Percentiles rank a stretch among this genome's conserved stretches.
phyloP scores from a whole-genome alignment of 2,888 invertebrate species.

The Agrochola lychnidis region DNA sequence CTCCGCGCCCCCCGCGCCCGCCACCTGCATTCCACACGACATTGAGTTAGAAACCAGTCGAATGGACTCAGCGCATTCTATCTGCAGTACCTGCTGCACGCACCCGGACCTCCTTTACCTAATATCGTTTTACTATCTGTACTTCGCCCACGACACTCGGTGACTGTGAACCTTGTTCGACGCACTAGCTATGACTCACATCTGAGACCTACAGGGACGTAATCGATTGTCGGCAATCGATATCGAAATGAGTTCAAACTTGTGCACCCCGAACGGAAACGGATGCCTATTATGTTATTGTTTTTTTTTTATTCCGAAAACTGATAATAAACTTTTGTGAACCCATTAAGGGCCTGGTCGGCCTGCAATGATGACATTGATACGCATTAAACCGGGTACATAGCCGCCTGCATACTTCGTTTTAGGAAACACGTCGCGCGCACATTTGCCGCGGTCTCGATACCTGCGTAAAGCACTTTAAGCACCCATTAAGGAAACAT shows the following conservation, averaged over 20 bases:
- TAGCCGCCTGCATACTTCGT: slow-evolving; percentile 48
- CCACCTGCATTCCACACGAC: slow-evolving; percentile 88
- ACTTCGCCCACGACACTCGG: slow-evolving; percentile 49
- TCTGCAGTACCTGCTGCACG: slow-evolving; percentile 73
- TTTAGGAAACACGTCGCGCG: slow-evolving; percentile 52
- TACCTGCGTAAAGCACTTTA: slow-evolving; percentile 62
- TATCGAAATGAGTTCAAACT: slow-evolving; percentile 58
- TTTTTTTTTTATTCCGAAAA: slow-evolving; percentile 63
- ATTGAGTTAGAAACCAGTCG: slow-evolving; percentile 90
- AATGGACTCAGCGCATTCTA: slow-evolving; percentile 82
- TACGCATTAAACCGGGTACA: slow-evolving; percentile 57
- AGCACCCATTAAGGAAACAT: slow-evolving; percentile 62
- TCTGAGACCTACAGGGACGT: slow-evolving; percentile 55
- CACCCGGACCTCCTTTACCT: slow-evolving; percentile 70
- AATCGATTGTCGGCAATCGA: slow-evolving; percentile 53
- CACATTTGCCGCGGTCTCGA: slow-evolving; percentile 54
- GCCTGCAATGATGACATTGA: slow-evolving; percentile 53
- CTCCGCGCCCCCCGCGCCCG: slow-evolving; percentile 65
- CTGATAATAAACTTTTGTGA: slow-evolving; percentile 58
- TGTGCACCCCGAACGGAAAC: slow-evolving; percentile 54
- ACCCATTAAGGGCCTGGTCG: slow-evolving; percentile 40
- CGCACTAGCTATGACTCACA: slow-evolving; percentile 51
- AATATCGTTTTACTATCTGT: slow-evolving; percentile 66
- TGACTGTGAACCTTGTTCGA: slow-evolving; percentile 49
- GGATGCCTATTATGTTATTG: slow-evolving; percentile 61